Evolutionary conservation across 2,113 vertebrate genomes (phyloP), one percentile per base, ranked within the genome.

Genomic region (Lycaon pictus): DNA sequence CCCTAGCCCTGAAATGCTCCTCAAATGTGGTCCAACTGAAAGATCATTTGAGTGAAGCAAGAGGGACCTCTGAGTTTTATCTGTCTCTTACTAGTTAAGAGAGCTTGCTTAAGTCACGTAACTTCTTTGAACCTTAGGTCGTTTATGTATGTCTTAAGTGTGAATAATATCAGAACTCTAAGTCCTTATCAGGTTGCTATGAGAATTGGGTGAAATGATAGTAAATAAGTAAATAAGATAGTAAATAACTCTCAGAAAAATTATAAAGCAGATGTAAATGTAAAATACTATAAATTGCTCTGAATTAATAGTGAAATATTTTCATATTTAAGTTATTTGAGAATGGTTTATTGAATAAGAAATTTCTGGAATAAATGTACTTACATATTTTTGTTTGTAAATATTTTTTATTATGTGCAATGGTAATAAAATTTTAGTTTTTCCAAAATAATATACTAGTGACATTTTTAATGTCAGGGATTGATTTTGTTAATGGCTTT

Each of bases 381-480:
- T 76, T 65, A 11, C 5, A 27, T 51, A 20, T 90, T 69, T 69
- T 43, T 86, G 4, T 86, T 85, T 53, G 3, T 81, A 53, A 96
- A 80, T 63, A 88, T 15, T 69, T 79, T 79, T 1, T 27, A 60
- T 35, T 67, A 8, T 37, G 11, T 65, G 77, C 56, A 95, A 58
- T 89, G 37, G 84, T 84, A 82, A 84, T 92, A 86, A 96, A 88
- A 43, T 48, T 43, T 43, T 43, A 43, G 2, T 48, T 97, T 97
- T 83, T 87, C 35, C 67, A 83, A 91, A 96, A 81, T 89, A 65
- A 72, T 29, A 8, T 95, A 43, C 43, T 89, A 35, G 29, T 89
- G 23, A 79, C 32, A 20, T 43, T 88, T 94, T 69, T 90, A 79
- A 12, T 79, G 20, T 79, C 17, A 51, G 71, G 23, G 63, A 53